These are phyloP conservation scores for Acanthosepion esculentum DNA, from an alignment of 2,888 invertebrate genomes.

Conservation along the genomic window DNA sequence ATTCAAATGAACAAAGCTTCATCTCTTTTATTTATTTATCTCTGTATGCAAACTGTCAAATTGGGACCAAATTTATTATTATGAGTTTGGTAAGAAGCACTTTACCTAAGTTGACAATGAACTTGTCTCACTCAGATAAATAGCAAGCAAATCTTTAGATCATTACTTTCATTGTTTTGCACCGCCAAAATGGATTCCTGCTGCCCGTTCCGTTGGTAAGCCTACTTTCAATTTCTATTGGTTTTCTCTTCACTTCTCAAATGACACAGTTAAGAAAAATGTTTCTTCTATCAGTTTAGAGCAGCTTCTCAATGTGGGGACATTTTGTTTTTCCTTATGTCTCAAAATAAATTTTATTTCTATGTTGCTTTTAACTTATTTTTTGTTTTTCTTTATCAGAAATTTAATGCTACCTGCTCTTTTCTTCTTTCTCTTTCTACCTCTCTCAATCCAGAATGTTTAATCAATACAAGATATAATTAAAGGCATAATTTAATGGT, in stretches of 20 bases:
- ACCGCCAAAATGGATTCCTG: conserved; percentile 33
- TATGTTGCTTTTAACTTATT: neutral
- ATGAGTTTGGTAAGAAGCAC: neutral
- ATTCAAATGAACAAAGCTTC: neutral
- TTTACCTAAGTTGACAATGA: neutral
- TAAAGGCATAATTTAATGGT: no score
- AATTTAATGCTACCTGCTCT: neutral
- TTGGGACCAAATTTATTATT: neutral
- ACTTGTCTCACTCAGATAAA: neutral
- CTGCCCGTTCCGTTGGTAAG: neutral
- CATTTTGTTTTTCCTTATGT: no score
- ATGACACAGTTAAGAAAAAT: neutral
- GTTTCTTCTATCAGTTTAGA: neutral
- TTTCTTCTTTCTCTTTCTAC: neutral
- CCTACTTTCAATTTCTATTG: neutral
- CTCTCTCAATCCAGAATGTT: neutral
- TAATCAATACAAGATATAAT: no score
- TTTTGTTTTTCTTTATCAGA: neutral
- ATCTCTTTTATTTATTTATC: neutral
- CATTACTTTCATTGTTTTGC: conserved; percentile 14
- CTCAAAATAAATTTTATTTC: neutral
- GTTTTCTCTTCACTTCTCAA: neutral
- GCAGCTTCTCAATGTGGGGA: neutral
- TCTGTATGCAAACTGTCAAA: neutral
- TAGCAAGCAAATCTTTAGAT: neutral